phyloP scores from a whole-genome alignment of 2,113 vertebrate genomes.

The Sitta europaea region DNA sequence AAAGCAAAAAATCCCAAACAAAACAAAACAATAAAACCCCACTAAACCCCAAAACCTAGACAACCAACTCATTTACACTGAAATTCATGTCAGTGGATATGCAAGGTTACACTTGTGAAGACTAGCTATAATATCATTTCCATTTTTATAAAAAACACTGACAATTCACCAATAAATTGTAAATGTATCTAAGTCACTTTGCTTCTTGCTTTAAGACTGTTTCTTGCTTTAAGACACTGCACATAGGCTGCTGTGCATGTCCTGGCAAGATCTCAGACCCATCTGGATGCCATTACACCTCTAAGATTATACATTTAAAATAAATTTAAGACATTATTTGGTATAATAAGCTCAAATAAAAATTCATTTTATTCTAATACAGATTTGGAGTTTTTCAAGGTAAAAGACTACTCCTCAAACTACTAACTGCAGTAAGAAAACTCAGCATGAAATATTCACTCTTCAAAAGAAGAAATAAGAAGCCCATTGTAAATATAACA shows the following conservation, averaged over 20 bases:
- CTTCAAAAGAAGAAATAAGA: not conserved
- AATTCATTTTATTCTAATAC: not conserved
- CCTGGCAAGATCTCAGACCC: not conserved
- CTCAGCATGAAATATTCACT: not conserved
- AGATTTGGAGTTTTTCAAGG: not conserved
- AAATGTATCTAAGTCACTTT: not conserved
- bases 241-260: not conserved
- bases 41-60: not conserved
- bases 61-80: not conserved
- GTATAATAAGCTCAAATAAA: not conserved
- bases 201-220: too few species aligned
- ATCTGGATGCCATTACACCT: not conserved
- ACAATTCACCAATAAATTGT: not conserved
- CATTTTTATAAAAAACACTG: not conserved
- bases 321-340: not conserved
- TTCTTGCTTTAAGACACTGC: not conserved
- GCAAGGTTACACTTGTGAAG: not conserved
- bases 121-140: not conserved
- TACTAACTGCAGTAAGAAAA: not conserved
- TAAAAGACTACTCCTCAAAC: not conserved
- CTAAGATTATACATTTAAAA: not conserved
- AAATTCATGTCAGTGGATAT: not conserved
- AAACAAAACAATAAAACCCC: not conserved
- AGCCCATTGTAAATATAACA: not conserved
- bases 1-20: not conserved